Evolutionary conservation across 1,140 invertebrate species (phyloP).

Genomic region (Phenacoccus solenopsis): DNA sequence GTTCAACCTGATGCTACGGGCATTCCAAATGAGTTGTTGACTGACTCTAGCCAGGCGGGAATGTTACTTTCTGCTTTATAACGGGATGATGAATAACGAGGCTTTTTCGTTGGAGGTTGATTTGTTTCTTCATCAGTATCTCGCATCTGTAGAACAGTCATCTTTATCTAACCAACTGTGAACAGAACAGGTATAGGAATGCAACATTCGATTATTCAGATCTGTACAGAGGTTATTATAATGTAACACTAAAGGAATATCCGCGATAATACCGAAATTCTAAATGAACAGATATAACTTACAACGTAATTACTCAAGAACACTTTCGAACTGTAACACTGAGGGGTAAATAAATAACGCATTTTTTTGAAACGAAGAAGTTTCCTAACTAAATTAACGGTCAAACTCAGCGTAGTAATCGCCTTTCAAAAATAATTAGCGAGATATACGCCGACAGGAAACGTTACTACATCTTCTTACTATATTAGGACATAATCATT

Average conservation of each 20-base stretch:
- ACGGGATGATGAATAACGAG: neutral
- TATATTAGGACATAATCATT: too few species aligned
- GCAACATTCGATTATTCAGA: too few species aligned
- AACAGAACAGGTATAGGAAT: too few species aligned
- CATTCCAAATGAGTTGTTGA: neutral
- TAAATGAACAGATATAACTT: too few species aligned
- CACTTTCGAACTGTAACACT: neutral
- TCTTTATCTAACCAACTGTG: conserved; percentile 7
- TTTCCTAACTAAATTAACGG: neutral
- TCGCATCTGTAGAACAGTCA: conserved; percentile 11
- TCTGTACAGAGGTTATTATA: too few species aligned
- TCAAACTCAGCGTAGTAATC: neutral
- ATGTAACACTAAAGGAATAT: too few species aligned
- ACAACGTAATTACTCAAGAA: neutral
- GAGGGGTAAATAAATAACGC: neutral
- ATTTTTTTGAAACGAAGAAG: neutral
- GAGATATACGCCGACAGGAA: too few species aligned
- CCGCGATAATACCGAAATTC: too few species aligned
- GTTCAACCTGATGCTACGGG: neutral
- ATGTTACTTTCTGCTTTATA: neutral
- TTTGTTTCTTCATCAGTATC: conserved; percentile 12
- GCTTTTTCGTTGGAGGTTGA: neutral
- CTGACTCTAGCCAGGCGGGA: neutral
- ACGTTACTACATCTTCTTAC: too few species aligned
- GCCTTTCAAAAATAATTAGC: neutral